phyloP scores from a whole-genome alignment of 2,888 invertebrate genomes.

The Andrena dorsata region DNA sequence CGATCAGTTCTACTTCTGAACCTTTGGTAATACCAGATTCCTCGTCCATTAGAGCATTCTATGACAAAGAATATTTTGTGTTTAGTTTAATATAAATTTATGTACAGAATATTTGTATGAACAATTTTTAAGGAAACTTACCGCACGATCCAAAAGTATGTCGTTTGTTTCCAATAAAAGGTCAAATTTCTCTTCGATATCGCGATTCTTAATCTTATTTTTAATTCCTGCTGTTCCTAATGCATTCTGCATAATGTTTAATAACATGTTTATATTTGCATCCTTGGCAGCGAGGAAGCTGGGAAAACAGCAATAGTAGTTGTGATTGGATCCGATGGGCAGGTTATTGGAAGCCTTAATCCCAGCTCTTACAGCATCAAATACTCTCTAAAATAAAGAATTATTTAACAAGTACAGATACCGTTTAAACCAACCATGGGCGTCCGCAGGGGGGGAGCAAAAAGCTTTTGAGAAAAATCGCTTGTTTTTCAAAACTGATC shows the following conservation, averaged over 20 bases:
- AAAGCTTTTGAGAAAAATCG: too few relatives aligned
- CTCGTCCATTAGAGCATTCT: conserved; percentile 88
- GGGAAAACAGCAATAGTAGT: conserved; percentile 91
- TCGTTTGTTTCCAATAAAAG: conserved; percentile 94
- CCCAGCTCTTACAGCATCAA: conserved; percentile 88
- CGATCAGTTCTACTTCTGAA: conserved; percentile 85
- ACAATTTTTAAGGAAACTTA: conserved; percentile 84
- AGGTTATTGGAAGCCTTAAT: conserved; percentile 90
- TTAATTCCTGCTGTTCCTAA: conserved; percentile 87
- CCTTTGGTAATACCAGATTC: conserved; percentile 87
- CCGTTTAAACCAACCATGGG: too few relatives aligned
- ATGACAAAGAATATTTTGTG: not conserved
- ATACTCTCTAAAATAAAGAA: conserved; percentile 87
- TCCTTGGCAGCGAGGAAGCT: conserved; percentile 90
- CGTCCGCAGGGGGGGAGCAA: too few relatives aligned
- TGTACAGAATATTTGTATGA: not conserved
- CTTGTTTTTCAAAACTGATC: too few relatives aligned
- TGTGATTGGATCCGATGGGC: conserved; percentile 90
- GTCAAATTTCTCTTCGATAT: conserved; percentile 90
- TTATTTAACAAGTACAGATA: not conserved
- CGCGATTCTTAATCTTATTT: conserved; percentile 87
- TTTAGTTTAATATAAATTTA: not conserved
- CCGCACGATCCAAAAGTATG: conserved; percentile 92
- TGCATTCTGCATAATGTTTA: conserved; percentile 87
- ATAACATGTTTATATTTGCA: conserved; percentile 88